Evolutionary conservation across 2,797 vertebrate genomes (phyloP), one percentile per base, ranked within the genome.

Genomic region (Triplophysa yarkandensis): DNA sequence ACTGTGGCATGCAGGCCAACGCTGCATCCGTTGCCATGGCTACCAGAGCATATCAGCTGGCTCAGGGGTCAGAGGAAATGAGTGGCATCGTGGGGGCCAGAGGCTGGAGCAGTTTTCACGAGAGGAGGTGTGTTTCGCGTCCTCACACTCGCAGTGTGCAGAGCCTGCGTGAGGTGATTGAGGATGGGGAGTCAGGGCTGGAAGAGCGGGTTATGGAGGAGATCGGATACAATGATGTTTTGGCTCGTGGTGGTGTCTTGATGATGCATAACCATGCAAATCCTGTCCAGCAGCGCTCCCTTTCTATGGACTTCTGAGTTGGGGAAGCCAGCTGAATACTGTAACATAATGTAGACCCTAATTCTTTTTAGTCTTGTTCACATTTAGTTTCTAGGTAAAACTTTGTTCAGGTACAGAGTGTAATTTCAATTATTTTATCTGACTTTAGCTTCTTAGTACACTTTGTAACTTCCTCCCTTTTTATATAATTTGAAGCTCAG

Each of bases 261-360:
- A 96, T 76, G 91, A 28, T 86, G 82, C 11, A 92, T 43, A 91
- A 93, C 76, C 94, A 72, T 76, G 83, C 89, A 70, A 90, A 95
- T 75, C 92, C 94, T 50, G 83, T 90, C 0, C 93, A 95, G 77
- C 95, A 95, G 82, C 94, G 94, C 62, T 94, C 95, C 46, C 86
- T 97, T 82, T 95, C 96, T 44, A 96, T 98, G 80, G 96, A 98
- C 84, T 96, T 98, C 58, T 98, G 82, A 91, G 34, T 61, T 28
- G 57, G 36, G 64, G 60, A n/a, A 57, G 43, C 25, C 30, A 55
- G 36, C 8, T 60, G 65, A n/a, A 27, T 27, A 27, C 27, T 58
- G n/a, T n/a, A n/a, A n/a, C n/a, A n/a, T n/a, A n/a, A n/a, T n/a
- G n/a, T n/a, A n/a, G n/a, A n/a, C n/a, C n/a, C n/a, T 34, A 6